Evolutionary conservation across 2,113 vertebrate species (phyloP).

Genomic region (Coreoperca whiteheadi): DNA sequence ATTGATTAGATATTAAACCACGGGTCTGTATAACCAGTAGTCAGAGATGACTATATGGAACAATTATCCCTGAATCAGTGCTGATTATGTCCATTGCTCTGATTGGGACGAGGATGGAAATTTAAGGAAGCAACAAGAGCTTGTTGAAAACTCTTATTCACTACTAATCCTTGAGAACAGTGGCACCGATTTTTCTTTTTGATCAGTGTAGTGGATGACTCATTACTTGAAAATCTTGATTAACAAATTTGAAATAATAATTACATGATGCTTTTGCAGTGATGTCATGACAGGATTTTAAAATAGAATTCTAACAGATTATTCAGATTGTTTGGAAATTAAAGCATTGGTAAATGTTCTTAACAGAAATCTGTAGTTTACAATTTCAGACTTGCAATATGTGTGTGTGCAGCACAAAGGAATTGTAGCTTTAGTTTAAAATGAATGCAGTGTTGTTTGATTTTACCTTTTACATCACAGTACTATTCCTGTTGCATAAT

Average conservation of each 20-base stretch:
- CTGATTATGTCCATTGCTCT: conserved; percentile 20
- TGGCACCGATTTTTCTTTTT: neutral
- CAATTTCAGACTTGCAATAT: neutral
- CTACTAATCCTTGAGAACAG: neutral
- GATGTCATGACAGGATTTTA: neutral
- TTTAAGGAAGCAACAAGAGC: conserved; percentile 14
- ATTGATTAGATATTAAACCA: conserved; percentile 70
- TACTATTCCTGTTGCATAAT: neutral
- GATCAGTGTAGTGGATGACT: neutral
- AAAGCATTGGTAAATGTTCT: neutral
- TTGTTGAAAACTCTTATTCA: neutral
- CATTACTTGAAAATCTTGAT: neutral
- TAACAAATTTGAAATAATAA: neutral
- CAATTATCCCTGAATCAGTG: conserved; percentile 51
- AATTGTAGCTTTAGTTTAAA: neutral
- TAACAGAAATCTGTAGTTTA: neutral
- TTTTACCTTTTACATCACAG: neutral
- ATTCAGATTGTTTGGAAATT: neutral
- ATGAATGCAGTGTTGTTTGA: neutral
- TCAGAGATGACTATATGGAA: conserved; percentile 35
- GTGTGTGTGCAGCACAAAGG: neutral
- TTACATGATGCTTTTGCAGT: neutral
- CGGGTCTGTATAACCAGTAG: conserved; percentile 54
- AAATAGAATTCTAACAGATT: neutral
- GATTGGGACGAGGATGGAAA: conserved; percentile 30